A percentile compares a stretch with the other conserved stretches of the same genome.
These are phyloP conservation scores for Coilia nasus DNA, from an alignment of 2,797 vertebrate species.

Conservation along the genomic window DNA sequence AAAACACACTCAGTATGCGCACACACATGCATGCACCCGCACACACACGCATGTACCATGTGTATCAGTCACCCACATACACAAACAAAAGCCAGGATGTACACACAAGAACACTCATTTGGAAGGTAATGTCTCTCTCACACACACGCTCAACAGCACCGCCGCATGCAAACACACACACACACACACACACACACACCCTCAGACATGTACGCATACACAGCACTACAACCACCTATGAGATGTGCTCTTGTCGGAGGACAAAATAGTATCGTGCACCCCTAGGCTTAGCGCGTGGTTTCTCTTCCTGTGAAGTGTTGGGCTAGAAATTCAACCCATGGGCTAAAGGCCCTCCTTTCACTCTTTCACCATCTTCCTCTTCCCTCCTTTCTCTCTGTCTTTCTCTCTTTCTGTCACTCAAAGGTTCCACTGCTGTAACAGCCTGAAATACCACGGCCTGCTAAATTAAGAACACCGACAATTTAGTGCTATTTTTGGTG, in stretches of 20 bases:
- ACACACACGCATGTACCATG: too few species aligned
- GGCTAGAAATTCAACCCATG: constrained; percentile 8
- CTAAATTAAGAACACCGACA: constrained; percentile 13
- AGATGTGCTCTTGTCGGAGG: background rate
- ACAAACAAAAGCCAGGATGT: too few species aligned
- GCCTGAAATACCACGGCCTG: background rate
- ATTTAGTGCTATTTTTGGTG: constrained; percentile 28
- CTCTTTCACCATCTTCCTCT: background rate
- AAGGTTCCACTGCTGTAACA: background rate
- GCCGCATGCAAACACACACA: background rate
- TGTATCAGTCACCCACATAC: background rate
- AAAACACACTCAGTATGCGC: too few species aligned
- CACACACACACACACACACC: background rate
- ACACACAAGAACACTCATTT: too few species aligned
- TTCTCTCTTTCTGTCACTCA: background rate
- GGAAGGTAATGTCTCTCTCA: too few species aligned
- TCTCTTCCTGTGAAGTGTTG: constrained; percentile 1
- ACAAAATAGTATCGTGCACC: background rate
- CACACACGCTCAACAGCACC: too few species aligned
- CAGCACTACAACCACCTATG: too few species aligned
- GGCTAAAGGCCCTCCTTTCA: background rate
- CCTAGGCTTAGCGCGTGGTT: background rate
- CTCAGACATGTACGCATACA: background rate
- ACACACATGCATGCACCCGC: background rate
- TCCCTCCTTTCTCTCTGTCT: background rate